Conservation (phyloP, 2,113 vertebrate species). For the Ceyx melanurus region DNA sequence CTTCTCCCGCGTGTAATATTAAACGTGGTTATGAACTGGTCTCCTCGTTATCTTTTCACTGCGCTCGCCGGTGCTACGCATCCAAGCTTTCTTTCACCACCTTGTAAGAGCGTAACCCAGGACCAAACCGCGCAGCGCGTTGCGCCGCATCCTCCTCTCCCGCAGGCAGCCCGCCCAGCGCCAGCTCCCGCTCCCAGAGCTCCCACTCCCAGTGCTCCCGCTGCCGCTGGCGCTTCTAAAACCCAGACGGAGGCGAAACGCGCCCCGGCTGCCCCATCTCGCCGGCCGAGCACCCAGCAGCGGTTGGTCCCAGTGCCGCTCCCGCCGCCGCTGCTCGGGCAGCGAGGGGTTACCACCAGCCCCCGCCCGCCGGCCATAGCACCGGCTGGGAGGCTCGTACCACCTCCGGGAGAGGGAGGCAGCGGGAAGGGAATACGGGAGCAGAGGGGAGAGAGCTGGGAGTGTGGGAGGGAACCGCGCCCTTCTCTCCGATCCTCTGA, state of each 20-base stretch:
- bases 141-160: neutral
- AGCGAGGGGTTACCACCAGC: rapidly evolving
- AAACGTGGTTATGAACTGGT: neutral
- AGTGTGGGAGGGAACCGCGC: rapidly evolving
- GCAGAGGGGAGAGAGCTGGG: rapidly evolving
- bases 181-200: neutral
- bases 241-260: rapidly evolving
- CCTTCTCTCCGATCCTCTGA: rapidly evolving
- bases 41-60: neutral
- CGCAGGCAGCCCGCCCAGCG: neutral
- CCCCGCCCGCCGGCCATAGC: rapidly evolving
- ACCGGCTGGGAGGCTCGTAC: neutral
- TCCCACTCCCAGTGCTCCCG: neutral
- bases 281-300: no score
- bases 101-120: neutral
- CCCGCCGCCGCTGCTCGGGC: rapidly evolving
- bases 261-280: neutral
- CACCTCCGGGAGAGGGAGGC: rapidly evolving
- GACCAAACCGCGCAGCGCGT: no score
- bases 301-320: rapidly evolving
- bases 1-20: neutral
- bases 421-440: rapidly evolving
- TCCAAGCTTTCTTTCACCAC: neutral
- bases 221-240: neutral
- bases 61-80: rapidly evolving